A percentile compares a stretch with the other conserved stretches of the same genome.
Conservation (phyloP, 2,113 vertebrate genomes). For the Erythrocebus patas region DNA sequence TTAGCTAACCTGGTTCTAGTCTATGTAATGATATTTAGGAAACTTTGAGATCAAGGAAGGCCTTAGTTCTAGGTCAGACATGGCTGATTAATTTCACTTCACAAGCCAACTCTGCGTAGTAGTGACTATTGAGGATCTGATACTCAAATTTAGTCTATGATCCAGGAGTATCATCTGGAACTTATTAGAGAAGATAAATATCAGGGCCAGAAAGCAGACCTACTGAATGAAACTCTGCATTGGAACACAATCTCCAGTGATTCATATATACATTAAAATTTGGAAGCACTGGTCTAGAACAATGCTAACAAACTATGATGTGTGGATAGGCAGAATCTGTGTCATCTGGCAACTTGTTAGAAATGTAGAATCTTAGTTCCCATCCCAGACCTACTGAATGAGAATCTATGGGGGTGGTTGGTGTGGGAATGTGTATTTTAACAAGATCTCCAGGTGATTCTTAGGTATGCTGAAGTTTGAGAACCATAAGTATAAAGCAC, state of each 20-base stretch:
- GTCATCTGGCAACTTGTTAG: background rate
- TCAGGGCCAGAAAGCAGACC: background rate
- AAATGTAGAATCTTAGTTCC: background rate
- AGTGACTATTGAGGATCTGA: background rate
- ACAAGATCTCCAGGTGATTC: background rate
- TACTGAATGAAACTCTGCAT: background rate
- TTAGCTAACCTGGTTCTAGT: background rate
- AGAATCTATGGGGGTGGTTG: background rate
- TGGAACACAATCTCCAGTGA: background rate
- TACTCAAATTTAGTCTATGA: background rate
- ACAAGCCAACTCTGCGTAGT: background rate
- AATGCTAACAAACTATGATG: background rate
- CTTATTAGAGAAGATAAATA: background rate
- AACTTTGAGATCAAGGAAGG: background rate
- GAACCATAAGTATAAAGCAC: background rate
- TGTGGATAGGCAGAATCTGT: rapidly evolving
- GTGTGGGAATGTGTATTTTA: background rate
- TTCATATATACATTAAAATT: background rate
- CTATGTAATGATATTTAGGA: background rate
- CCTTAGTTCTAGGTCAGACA: background rate
- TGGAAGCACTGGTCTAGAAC: background rate
- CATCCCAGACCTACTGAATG: background rate
- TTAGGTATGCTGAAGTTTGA: background rate
- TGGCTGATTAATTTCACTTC: background rate
- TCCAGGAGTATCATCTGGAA: background rate